These are phyloP conservation scores for Leptopilina myrica DNA, from an alignment of 2,888 invertebrate genomes.

Conservation along the genomic window DNA sequence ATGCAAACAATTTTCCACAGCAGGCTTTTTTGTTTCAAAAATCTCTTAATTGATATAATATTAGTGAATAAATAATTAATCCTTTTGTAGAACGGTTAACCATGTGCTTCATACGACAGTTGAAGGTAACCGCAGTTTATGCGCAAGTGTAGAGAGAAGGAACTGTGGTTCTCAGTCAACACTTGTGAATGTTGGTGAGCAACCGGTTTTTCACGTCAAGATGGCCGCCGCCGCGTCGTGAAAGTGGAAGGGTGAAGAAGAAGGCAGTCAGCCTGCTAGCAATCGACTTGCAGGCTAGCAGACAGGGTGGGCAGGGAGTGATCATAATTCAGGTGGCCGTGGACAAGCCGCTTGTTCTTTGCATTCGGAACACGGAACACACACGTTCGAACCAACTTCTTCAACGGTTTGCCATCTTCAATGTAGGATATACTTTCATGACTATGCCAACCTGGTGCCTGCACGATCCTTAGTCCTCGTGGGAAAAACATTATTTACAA, in stretches of 20 bases:
- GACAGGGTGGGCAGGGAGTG: constrained; percentile 69
- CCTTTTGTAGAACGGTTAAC: no score
- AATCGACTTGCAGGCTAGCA: constrained; percentile 53
- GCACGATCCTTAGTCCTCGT: constrained; percentile 13
- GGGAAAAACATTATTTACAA: constrained; percentile 19
- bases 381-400: constrained; percentile 57
- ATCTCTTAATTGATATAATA: no score
- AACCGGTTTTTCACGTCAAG: constrained; percentile 44
- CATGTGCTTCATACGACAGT: not conserved
- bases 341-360: constrained; percentile 71
- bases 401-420: constrained; percentile 32
- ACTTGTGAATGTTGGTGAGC: not conserved
- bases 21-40: no score
- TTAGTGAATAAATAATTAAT: no score
- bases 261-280: constrained; percentile 29
- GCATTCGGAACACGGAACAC: constrained; percentile 71
- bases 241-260: constrained; percentile 39
- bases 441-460: constrained; percentile 28
- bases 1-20: no score
- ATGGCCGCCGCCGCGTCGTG: constrained; percentile 42
- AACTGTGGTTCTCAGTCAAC: not conserved
- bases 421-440: constrained; percentile 13
- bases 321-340: constrained; percentile 72
- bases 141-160: not conserved
- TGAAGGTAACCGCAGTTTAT: not conserved